phyloP scores from a whole-genome alignment of 2,797 vertebrate genomes.

The Danio aesculapii region DNA sequence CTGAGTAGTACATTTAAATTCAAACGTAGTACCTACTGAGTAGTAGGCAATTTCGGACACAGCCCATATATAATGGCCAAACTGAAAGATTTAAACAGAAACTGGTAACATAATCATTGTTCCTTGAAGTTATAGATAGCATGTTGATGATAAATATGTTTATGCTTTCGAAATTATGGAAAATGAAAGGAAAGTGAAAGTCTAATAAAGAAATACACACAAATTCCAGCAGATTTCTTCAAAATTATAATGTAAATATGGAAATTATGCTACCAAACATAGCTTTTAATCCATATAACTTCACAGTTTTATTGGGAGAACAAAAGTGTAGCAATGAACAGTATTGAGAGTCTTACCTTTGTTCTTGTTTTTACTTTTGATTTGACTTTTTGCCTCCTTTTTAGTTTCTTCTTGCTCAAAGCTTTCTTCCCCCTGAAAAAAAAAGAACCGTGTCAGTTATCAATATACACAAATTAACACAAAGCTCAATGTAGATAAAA shows the following conservation, averaged over 20 bases:
- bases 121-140: not conserved
- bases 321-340: not conserved
- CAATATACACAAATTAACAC: not conserved
- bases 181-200: not conserved
- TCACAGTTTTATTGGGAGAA: not conserved
- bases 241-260: not conserved
- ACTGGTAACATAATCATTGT: not conserved
- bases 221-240: not conserved
- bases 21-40: too few species aligned
- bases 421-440: slow-evolving; percentile 94
- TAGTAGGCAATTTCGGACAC: too few species aligned
- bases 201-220: not conserved
- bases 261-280: not conserved
- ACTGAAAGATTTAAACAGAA: not conserved
- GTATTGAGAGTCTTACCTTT: slow-evolving; percentile 85
- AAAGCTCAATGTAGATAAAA: not conserved
- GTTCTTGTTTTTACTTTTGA: slow-evolving; percentile 97
- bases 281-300: not conserved
- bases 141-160: not conserved
- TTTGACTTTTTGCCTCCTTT: slow-evolving; percentile 97
- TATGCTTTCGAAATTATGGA: not conserved
- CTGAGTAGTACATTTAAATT: too few species aligned
- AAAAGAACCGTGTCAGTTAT: not conserved
- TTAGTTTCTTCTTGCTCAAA: slow-evolving; percentile 98
- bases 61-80: not conserved